Evolutionary conservation across 2,113 vertebrate species (phyloP).

Genomic region (Struthio camelus): DNA sequence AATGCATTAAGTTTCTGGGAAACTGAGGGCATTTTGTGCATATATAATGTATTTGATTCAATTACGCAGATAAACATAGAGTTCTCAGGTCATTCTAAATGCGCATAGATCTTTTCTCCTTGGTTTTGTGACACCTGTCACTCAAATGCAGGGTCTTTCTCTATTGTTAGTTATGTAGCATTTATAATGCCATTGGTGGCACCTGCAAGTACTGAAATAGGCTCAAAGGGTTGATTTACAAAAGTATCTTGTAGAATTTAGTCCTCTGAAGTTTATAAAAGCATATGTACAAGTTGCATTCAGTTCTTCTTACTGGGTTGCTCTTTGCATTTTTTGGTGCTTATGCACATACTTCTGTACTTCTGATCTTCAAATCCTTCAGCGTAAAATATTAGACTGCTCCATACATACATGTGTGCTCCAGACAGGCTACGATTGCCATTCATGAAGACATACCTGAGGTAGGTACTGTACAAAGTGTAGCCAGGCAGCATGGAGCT

Average conservation of each 20-base stretch:
- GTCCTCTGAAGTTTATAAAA: not conserved
- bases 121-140: not conserved
- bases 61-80: not conserved
- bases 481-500: not conserved
- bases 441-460: not conserved
- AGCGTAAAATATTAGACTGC: not conserved
- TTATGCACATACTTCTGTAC: accelerated
- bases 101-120: not conserved
- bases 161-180: not conserved
- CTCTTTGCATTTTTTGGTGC: not conserved
- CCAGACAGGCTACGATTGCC: not conserved
- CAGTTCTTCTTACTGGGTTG: not conserved
- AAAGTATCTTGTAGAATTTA: not conserved
- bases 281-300: accelerated
- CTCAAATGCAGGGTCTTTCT: not conserved
- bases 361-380: not conserved
- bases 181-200: not conserved
- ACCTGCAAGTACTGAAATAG: not conserved
- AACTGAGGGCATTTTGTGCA: not conserved
- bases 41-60: not conserved
- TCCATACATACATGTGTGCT: accelerated
- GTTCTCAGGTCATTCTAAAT: not conserved
- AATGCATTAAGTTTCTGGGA: not conserved
- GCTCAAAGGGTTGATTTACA: not conserved
- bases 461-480: not conserved